Base-by-base conservation (phyloP, 2,888 invertebrate genomes). In the Caenorhabditis uteleia region DNA sequence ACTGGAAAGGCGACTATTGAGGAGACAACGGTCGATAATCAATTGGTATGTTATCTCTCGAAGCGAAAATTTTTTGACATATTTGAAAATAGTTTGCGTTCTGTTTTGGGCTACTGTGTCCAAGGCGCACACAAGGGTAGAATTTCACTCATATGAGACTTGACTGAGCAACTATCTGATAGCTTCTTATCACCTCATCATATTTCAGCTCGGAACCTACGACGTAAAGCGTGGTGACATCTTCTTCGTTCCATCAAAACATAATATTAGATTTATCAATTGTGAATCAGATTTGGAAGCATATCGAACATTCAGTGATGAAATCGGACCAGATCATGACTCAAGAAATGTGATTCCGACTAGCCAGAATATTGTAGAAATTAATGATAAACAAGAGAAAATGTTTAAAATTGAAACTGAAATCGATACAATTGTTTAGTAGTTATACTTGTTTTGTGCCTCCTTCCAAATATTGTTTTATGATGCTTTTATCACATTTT, bases 261-360 rank as follows among this genome's bases (percentile, higher is more conserved):
- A 62, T 27, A 55, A 55, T 8, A 47, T 75, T 38, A 68, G 68
- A 45, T 70, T 72, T 27, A 20, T 49, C 12, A 36, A 57, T 6
- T 72, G 72, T 53, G n/a, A 56, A 2, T 60, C 60, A 20, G 26
- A 48, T 18, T 29, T 75, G 14, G 72, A 78, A 42, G 81, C 77
- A 34, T 81, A 77, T 71, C 64, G 81, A 40, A 81, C 81, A 20
- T 82, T 77, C 69, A 77, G 77, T 44, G 77, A 68, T 60, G 81
- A 81, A 53, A 68, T 66, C 26, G 79, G 79, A 33, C 78, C 77
- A n/a, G 77, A 78, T 42, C 78, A 78, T 58, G 75, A 77, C 31
- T 60, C 55, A 1, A 57, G 67, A 25, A 55, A 50, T 20, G 51
- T 59, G 14, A n/a, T 36, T 8, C 21, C 44, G 7, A 26, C 43